Percentiles rank a stretch among this genome's conserved stretches.
Conservation (phyloP, 2,113 vertebrate species). For the Alligator sinensis region DNA sequence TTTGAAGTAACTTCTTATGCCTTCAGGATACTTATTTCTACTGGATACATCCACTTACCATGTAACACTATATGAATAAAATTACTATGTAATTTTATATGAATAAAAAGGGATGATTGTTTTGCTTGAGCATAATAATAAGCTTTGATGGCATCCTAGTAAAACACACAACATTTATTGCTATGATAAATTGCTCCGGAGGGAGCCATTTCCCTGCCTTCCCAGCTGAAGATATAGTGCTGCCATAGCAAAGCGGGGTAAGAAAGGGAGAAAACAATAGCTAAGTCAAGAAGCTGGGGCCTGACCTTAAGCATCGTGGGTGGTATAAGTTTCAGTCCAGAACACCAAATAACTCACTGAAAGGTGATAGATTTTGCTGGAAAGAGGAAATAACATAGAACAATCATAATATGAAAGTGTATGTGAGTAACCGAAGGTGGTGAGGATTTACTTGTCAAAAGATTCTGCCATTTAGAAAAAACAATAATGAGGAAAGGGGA, state of each 20-base stretch:
- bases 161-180: constrained; percentile 79
- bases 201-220: constrained; percentile 78
- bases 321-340: constrained; percentile 70
- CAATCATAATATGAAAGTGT: constrained; percentile 61
- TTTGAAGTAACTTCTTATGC: background rate
- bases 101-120: constrained; percentile 75
- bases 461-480: constrained; percentile 23
- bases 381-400: constrained; percentile 71
- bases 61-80: background rate
- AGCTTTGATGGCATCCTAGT: constrained; percentile 82
- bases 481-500: background rate
- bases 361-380: constrained; percentile 72
- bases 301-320: constrained; percentile 76
- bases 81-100: background rate
- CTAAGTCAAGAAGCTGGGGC: constrained; percentile 65
- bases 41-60: constrained; percentile 8
- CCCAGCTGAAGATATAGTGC: constrained; percentile 70
- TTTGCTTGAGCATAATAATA: constrained; percentile 68
- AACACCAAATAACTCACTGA: constrained; percentile 79
- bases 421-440: constrained; percentile 55
- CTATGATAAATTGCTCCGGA: constrained; percentile 77
- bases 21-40: background rate
- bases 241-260: constrained; percentile 69
- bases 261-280: constrained; percentile 77
- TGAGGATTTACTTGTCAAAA: constrained; percentile 59